Base-by-base conservation (phyloP, 2,113 vertebrate genomes). In the Heteronetta atricapilla region DNA sequence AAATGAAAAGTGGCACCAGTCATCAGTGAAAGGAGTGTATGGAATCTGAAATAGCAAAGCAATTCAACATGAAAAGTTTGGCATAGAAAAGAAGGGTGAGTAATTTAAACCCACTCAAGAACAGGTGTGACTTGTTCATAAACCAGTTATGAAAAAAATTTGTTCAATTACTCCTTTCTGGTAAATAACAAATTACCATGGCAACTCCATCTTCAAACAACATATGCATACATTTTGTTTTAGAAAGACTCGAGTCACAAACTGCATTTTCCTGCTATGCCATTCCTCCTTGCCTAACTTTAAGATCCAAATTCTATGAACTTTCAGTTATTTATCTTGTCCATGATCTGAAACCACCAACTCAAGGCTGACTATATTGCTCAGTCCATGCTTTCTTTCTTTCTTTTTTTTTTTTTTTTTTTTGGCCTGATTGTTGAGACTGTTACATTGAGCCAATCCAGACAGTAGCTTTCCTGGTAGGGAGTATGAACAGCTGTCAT, bases 81-180 rank as follows among this genome's bases (percentile, higher is more conserved):
- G 82, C 89, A 93, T 77, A 92, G 86, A 92, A 95, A 92, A 96
- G 74, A 90, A 82, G 55, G 62, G 50, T 26, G 22, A 95, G 78
- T 92, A 91, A 96, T 92, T 95, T 82, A 91, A 94, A 83, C 87
- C 90, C 95, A 95, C 95, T 98, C 93, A 95, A 76, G 88, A 97
- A 94, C 96, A 97, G 97, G 97, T 98, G 96, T 96, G 96, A 96
- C 89, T 96, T 96, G 91, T 98, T 96, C 91, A 96, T 92, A 95
- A 96, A 94, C 58, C 75, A 77, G 28, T 92, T 96, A 84, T 22
- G 33, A 73, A 89, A 92, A 90, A 90, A 95, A 84, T 34, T 79
- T 88, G 33, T 90, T 77, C 88, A 97, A 97, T 97, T 95, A 95
- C 34, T 84, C 50, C 78, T 63, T 82, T 91, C 88, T 93, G 92